These are phyloP conservation scores for Varecia variegata DNA, from an alignment of 2,797 vertebrate species.

Conservation along the genomic window DNA sequence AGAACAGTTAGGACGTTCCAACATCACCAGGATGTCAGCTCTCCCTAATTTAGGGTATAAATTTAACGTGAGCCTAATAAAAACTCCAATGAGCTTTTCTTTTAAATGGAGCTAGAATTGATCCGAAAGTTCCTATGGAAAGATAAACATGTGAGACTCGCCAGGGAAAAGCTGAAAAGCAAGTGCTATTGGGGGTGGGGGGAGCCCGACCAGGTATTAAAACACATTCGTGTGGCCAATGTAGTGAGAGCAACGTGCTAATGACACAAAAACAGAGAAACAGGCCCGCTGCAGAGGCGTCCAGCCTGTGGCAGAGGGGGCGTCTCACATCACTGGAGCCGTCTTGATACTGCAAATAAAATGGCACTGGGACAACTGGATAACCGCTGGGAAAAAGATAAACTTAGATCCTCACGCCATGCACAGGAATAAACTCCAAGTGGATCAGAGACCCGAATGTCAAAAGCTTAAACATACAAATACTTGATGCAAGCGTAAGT, in stretches of 20 bases:
- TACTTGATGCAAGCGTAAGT: rapidly evolving
- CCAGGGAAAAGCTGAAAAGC: rapidly evolving
- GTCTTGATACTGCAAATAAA: rapidly evolving
- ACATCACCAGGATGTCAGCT: neutral
- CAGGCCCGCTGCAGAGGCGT: rapidly evolving
- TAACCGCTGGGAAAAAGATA: neutral
- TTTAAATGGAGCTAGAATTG: neutral
- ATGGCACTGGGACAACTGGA: rapidly evolving
- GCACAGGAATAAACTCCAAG: neutral
- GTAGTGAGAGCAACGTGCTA: too few relatives aligned
- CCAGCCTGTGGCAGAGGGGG: neutral
- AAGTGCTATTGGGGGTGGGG: neutral
- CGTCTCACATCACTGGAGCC: rapidly evolving
- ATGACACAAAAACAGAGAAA: neutral
- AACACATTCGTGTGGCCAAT: neutral
- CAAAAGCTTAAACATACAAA: rapidly evolving
- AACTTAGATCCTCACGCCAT: neutral
- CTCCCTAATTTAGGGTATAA: neutral
- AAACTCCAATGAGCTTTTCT: neutral
- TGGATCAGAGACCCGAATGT: rapidly evolving
- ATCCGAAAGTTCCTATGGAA: neutral
- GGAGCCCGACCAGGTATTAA: rapidly evolving
- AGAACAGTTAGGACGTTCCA: neutral
- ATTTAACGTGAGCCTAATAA: neutral
- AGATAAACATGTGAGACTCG: rapidly evolving